A percentile compares a stretch with the other conserved stretches of the same genome.
phyloP scores from a whole-genome alignment of 2,888 invertebrate genomes.

The Melanotus villosus region DNA sequence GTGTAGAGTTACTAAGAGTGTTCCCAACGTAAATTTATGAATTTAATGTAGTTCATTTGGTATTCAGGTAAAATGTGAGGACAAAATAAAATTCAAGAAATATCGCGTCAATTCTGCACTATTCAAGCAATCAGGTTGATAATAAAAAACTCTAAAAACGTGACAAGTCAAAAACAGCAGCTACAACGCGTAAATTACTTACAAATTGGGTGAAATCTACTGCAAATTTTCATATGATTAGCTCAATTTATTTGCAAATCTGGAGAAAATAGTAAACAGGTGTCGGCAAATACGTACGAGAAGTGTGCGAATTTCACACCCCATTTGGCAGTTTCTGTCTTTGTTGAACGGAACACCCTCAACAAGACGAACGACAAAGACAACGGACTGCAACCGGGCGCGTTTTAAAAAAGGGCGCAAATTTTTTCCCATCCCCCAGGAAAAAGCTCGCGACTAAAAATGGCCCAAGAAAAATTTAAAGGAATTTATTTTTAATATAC shows the following conservation, averaged over 20 bases:
- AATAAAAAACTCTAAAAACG: conserved; percentile 45
- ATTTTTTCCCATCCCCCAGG: conserved; percentile 11
- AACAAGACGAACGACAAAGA: conserved; percentile 8
- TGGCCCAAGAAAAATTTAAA: conserved; percentile 37
- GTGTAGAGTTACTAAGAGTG: too few species aligned
- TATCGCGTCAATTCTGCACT: conserved; percentile 38
- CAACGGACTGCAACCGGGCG: background rate
- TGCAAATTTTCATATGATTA: conserved; percentile 49
- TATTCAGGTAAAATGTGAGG: conserved; percentile 18
- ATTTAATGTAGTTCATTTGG: conserved; percentile 7
- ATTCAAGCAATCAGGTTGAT: conserved; percentile 37
- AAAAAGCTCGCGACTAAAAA: conserved; percentile 31
- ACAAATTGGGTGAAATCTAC: conserved; percentile 46
- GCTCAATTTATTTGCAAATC: conserved; percentile 49
- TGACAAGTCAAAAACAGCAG: conserved; percentile 49
- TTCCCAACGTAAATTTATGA: background rate
- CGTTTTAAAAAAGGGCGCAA: background rate
- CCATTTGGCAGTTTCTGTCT: conserved; percentile 36
- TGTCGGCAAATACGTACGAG: conserved; percentile 41
- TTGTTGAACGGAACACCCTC: conserved; percentile 21
- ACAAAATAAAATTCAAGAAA: conserved; percentile 23
- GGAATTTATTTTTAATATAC: conserved; percentile 47
- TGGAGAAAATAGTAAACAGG: conserved; percentile 46
- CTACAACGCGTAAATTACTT: conserved; percentile 42
- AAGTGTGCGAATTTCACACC: conserved; percentile 31